Conservation (phyloP, 1,140 invertebrate genomes). For the Papilio polytes region DNA sequence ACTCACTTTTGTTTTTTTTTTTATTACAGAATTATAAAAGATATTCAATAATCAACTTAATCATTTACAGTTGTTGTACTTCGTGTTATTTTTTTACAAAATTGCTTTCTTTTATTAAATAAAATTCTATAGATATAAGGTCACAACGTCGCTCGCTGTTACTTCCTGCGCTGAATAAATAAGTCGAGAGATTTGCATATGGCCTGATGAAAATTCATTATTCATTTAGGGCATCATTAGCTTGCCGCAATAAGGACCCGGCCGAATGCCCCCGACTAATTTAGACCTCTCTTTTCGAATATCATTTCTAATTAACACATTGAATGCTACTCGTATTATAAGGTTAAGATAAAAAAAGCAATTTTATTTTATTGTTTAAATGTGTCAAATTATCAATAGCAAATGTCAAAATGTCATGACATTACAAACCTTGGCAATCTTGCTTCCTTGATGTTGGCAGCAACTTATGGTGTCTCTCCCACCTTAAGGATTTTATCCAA, state of each 20-base stretch:
- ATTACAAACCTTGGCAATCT: no score
- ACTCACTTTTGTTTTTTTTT: no score
- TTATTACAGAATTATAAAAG: no score
- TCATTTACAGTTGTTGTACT: no score
- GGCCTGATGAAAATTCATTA: conserved; percentile 40
- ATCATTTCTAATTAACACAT: neutral
- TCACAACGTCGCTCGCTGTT: neutral
- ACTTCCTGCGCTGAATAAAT: conserved; percentile 32
- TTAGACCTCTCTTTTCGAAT: conserved; percentile 8
- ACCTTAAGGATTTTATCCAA: no score
- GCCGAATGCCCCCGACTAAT: conserved; percentile 14
- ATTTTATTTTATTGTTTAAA: no score
- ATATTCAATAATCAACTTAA: no score
- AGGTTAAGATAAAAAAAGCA: neutral
- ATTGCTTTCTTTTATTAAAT: neutral
- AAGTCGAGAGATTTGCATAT: conserved; percentile 31
- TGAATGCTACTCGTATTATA: neutral
- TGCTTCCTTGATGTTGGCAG: no score
- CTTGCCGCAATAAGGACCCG: conserved; percentile 15
- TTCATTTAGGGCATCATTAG: conserved; percentile 39
- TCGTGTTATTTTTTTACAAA: neutral
- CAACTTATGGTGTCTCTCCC: no score
- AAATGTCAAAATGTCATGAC: no score
- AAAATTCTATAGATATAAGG: neutral
- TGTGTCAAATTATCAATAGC: no score